phyloP scores from a whole-genome alignment of 2,888 invertebrate genomes.

The Drosophila pseudotakahashii region DNA sequence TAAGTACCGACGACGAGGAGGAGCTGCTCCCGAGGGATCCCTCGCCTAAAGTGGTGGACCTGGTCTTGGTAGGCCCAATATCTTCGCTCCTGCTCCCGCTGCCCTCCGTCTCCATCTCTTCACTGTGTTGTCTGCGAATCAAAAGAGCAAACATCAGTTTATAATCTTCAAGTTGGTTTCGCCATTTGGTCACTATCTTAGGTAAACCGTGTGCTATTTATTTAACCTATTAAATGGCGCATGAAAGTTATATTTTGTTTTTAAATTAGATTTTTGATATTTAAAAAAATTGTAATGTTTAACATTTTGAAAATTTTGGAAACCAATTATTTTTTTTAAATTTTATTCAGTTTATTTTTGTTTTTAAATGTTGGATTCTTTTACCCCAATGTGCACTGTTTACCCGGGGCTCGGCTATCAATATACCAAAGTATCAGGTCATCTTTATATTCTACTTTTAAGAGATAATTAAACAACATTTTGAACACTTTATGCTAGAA shows the following conservation, averaged over 20 bases:
- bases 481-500: not conserved
- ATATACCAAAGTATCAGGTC: constrained; percentile 16
- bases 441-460: not conserved
- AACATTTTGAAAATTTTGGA: not conserved
- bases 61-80: constrained; percentile 17
- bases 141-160: not conserved
- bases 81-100: constrained; percentile 32
- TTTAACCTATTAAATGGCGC: too few relatives aligned
- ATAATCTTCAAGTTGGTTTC: too few relatives aligned
- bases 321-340: not conserved
- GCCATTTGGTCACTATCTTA: too few relatives aligned
- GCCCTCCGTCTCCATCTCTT: constrained; percentile 29
- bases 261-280: too few relatives aligned
- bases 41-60: constrained; percentile 42
- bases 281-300: not conserved
- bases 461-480: not conserved
- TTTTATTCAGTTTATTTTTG: not conserved
- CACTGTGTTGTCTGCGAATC: constrained; percentile 9
- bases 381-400: constrained; percentile 2
- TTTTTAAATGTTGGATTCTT: too few relatives aligned
- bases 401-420: constrained; percentile 34
- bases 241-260: too few relatives aligned
- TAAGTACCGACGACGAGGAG: constrained; percentile 73
- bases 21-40: constrained; percentile 69
- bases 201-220: too few relatives aligned